These are phyloP conservation scores for Platyscapa corneri DNA, from an alignment of 1,140 invertebrate genomes.

Conservation along the genomic window DNA sequence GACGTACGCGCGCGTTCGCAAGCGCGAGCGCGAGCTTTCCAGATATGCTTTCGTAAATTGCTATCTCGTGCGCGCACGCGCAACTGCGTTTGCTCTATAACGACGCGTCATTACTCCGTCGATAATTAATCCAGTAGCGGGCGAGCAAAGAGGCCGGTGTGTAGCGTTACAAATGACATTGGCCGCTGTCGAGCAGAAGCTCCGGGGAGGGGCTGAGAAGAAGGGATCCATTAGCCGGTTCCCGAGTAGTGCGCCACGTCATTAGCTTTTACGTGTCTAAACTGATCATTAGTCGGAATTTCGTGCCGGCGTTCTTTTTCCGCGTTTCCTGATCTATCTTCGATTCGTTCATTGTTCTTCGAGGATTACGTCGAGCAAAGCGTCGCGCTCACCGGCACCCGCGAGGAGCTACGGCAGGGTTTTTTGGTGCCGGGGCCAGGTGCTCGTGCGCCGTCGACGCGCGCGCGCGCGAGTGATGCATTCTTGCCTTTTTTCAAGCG, in stretches of 20 bases:
- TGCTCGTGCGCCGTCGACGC: neutral
- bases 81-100: conserved; percentile 47
- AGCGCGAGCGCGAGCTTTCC: conserved; percentile 30
- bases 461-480: neutral
- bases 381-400: neutral
- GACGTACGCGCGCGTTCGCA: neutral
- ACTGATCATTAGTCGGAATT: conserved; percentile 49
- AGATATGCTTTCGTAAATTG: conserved; percentile 50
- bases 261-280: conserved; percentile 49
- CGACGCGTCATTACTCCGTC: conserved; percentile 61
- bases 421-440: neutral
- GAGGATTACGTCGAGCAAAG: conserved; percentile 51
- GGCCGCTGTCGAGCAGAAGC: neutral
- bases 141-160: neutral
- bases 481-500: too few species aligned
- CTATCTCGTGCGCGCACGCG: conserved; percentile 36
- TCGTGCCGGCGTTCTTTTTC: conserved; percentile 42
- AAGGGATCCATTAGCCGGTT: conserved; percentile 45
- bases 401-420: neutral
- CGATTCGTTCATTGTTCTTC: conserved; percentile 58
- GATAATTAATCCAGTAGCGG: conserved; percentile 61
- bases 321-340: conserved; percentile 31
- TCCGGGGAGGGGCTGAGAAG: neutral
- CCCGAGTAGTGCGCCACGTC: conserved; percentile 39
- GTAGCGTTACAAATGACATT: conserved; percentile 64